phyloP scores from a whole-genome alignment of 2,113 vertebrate genomes.

The Ailuropoda melanoleuca region DNA sequence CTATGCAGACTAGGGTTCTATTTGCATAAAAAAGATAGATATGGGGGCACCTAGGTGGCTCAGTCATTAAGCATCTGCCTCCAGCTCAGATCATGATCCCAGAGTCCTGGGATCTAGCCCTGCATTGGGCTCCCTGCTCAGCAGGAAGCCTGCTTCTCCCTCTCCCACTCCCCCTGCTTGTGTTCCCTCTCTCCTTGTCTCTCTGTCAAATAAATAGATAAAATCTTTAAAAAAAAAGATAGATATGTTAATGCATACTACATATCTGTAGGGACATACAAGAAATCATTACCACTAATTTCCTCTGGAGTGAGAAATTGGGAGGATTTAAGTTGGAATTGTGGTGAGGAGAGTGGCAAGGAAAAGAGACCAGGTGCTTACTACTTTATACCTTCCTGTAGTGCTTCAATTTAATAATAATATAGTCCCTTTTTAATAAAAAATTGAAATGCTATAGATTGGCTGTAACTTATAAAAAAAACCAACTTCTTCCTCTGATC shows the following conservation, averaged over 20 bases:
- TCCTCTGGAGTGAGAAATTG: not conserved
- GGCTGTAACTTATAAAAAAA: not conserved
- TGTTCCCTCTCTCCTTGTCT: not conserved
- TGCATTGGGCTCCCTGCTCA: not conserved
- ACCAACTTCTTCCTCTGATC: not conserved
- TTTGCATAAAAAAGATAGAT: not conserved
- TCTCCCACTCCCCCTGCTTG: not conserved
- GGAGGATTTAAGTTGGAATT: not conserved
- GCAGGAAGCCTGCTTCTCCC: not conserved
- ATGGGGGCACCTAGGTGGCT: not conserved
- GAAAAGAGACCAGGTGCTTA: not conserved
- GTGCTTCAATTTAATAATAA: not conserved
- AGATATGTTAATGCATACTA: not conserved
- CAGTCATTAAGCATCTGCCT: not conserved
- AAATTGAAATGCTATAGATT: not conserved
- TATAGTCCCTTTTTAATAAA: not conserved
- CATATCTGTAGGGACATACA: not conserved
- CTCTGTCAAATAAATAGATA: not conserved
- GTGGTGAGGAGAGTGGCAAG: not conserved
- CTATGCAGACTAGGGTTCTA: not conserved
- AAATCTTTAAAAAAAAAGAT: not conserved
- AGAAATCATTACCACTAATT: not conserved
- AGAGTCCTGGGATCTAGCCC: not conserved
- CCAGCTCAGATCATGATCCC: not conserved
- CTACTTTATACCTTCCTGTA: not conserved